Evolutionary conservation across 2,113 vertebrate genomes (phyloP).

Genomic region (Podarcis raffonei): DNA sequence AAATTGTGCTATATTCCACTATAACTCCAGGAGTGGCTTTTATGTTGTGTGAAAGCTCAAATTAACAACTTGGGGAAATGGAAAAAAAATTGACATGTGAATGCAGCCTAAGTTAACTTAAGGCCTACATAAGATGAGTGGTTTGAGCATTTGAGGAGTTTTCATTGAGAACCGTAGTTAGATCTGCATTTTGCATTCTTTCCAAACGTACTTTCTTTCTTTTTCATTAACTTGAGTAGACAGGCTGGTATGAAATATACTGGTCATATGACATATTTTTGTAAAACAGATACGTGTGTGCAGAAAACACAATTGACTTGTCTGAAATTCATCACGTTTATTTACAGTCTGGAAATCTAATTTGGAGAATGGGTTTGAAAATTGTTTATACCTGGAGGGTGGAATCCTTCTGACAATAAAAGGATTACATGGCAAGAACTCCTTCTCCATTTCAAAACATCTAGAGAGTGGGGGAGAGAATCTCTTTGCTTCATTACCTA

Average conservation of each 20-base stretch:
- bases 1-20: too few relatives aligned
- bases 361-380: slow-evolving; percentile 55
- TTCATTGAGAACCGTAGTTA: neutral
- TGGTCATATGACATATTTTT: slow-evolving; percentile 9
- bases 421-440: slow-evolving; percentile 56
- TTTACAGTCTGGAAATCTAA: slow-evolving; percentile 43
- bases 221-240: slow-evolving; percentile 28
- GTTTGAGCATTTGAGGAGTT: neutral
- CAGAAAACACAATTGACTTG: slow-evolving; percentile 43
- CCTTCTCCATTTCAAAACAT: slow-evolving; percentile 42
- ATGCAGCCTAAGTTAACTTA: too few relatives aligned
- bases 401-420: slow-evolving; percentile 61
- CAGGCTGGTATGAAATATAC: slow-evolving; percentile 22
- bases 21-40: too few relatives aligned
- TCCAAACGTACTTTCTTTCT: slow-evolving; percentile 17
- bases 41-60: too few relatives aligned
- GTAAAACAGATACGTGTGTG: slow-evolving; percentile 8
- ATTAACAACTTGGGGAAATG: too few relatives aligned
- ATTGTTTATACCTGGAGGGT: slow-evolving; percentile 52
- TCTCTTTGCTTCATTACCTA: slow-evolving; percentile 51
- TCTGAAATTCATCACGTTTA: slow-evolving; percentile 37
- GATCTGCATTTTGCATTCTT: neutral
- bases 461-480: slow-evolving; percentile 38
- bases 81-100: too few relatives aligned
- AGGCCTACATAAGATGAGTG: neutral